A percentile compares a stretch with the other conserved stretches of the same genome.
Conservation (phyloP, 2,888 invertebrate species). For the Gisinianus flammeolus region DNA sequence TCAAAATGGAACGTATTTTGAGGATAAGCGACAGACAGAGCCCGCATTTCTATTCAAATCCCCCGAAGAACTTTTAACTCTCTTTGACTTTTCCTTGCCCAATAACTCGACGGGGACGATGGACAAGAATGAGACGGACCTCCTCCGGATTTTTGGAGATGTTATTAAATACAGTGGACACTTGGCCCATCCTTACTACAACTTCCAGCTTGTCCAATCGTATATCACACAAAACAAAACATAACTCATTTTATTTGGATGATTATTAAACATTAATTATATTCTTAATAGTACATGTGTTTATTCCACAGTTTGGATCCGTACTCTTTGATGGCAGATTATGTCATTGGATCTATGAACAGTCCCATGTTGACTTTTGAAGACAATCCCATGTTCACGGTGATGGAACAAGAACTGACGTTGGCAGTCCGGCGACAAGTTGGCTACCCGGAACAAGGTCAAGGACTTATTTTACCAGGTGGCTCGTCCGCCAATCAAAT, state of each 20-base stretch:
- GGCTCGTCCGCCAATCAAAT: background rate
- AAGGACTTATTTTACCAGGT: constrained; percentile 10
- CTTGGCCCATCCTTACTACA: constrained; percentile 4
- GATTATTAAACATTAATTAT: background rate
- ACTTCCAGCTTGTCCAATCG: background rate
- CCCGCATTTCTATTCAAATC: background rate
- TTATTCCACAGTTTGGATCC: constrained; percentile 36
- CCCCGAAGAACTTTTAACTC: background rate
- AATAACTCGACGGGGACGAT: background rate
- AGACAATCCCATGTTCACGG: constrained; percentile 41
- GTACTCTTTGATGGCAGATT: constrained; percentile 42
- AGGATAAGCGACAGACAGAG: background rate
- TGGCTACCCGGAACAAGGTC: constrained; percentile 4
- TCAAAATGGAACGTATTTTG: constrained; percentile 4
- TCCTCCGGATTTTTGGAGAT: background rate
- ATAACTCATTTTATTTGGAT: background rate
- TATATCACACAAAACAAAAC: background rate
- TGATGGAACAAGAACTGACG: constrained; percentile 43
- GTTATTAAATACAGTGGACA: background rate
- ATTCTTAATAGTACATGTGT: background rate
- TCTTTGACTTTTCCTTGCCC: constrained; percentile 16
- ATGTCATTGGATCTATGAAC: constrained; percentile 23
- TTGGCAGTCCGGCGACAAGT: background rate
- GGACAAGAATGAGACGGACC: background rate
- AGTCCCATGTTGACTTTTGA: constrained; percentile 42